Percentiles rank a stretch among this genome's conserved stretches.
These are phyloP conservation scores for Phenacoccus solenopsis DNA, from an alignment of 1,140 invertebrate genomes.

Conservation along the genomic window DNA sequence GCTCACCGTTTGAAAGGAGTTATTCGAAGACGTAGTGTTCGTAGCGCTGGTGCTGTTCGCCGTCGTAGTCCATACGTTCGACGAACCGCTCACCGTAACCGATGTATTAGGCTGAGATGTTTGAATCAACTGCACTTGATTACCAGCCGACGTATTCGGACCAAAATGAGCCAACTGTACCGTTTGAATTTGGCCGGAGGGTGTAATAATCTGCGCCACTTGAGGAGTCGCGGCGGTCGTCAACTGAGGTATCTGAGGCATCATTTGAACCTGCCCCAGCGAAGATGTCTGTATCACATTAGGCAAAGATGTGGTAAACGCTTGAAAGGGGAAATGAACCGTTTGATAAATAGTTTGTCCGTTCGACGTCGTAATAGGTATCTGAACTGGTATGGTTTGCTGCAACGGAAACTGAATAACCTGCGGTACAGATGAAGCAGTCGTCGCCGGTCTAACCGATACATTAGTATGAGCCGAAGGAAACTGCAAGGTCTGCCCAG, in stretches of 20 bases:
- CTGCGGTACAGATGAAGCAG: conserved; percentile 40
- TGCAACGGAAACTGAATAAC: conserved; percentile 60
- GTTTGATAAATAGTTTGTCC: conserved; percentile 90
- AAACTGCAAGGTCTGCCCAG: background rate
- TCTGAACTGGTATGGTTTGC: conserved; percentile 80
- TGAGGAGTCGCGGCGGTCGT: conserved; percentile 41
- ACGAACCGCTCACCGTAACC: background rate
- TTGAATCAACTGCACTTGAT: background rate
- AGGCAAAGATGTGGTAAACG: conserved; percentile 44
- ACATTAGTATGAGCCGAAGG: conserved; percentile 52
- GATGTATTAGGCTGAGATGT: background rate
- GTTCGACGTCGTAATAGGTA: conserved; percentile 74
- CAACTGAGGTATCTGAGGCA: conserved; percentile 52
- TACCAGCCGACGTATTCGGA: background rate
- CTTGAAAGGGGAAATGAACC: conserved; percentile 76
- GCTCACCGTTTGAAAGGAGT: background rate
- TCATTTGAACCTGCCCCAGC: conserved; percentile 50
- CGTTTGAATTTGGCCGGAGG: conserved; percentile 74
- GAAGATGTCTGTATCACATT: conserved; percentile 34
- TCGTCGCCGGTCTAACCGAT: conserved; percentile 44
- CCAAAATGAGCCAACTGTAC: conserved; percentile 52
- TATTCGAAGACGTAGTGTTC: background rate
- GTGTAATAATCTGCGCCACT: conserved; percentile 73
- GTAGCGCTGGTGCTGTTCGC: background rate
- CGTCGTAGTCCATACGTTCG: background rate